A percentile compares a stretch with the other conserved stretches of the same genome.
phyloP scores from a whole-genome alignment of 1,140 invertebrate species.

The Anoplolepis gracilipes region DNA sequence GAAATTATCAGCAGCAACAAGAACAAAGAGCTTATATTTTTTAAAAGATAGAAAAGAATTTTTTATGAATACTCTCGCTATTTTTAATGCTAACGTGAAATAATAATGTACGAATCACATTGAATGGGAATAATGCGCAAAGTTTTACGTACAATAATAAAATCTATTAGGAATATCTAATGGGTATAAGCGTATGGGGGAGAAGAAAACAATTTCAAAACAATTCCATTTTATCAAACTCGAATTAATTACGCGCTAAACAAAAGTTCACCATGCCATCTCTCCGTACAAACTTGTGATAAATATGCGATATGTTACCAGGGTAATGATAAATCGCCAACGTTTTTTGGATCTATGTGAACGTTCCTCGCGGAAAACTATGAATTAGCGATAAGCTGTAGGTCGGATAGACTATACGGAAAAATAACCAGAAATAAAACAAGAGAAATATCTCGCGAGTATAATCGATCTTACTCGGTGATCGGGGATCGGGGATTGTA shows the following conservation, averaged over 20 bases:
- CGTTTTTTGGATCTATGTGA: constrained; percentile 26
- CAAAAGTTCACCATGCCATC: constrained; percentile 33
- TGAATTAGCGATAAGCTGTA: constrained; percentile 49
- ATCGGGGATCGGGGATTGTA: no score
- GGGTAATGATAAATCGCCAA: constrained; percentile 39
- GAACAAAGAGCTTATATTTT: neutral
- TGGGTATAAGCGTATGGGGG: neutral
- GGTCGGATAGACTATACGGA: neutral
- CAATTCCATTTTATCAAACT: constrained; percentile 43
- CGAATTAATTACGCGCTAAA: constrained; percentile 41
- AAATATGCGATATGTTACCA: constrained; percentile 47
- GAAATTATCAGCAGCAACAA: constrained; percentile 7
- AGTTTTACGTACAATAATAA: neutral
- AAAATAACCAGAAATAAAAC: constrained; percentile 51
- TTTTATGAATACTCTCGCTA: neutral
- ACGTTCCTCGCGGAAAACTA: constrained; percentile 37
- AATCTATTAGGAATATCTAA: neutral
- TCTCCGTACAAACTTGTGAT: constrained; percentile 30
- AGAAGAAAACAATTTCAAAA: constrained; percentile 40
- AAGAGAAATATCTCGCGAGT: neutral
- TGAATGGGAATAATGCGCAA: neutral
- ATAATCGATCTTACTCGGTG: constrained; percentile 64
- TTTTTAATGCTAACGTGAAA: neutral
- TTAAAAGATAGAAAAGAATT: neutral
- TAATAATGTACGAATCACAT: neutral